Conservation (phyloP, 2,113 vertebrate genomes). For the Melanerpes aurifrons region DNA sequence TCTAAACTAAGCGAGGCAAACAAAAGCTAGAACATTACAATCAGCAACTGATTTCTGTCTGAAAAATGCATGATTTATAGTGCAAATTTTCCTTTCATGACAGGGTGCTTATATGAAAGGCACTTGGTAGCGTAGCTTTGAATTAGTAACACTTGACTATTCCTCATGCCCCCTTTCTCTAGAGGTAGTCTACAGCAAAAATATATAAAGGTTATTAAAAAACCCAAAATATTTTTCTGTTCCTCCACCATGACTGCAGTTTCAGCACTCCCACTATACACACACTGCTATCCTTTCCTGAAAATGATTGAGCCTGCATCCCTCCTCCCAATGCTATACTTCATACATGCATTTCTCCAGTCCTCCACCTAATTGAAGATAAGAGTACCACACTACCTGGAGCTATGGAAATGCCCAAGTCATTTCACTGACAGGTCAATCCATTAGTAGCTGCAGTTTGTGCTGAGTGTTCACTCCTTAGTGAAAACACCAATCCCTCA, state of each 20-base stretch:
- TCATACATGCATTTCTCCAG: neutral
- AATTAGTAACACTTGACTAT: neutral
- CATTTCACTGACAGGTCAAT: neutral
- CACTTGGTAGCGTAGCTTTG: neutral
- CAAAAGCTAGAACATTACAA: neutral
- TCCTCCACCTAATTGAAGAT: neutral
- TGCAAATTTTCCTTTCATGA: neutral
- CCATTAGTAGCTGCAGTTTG: neutral
- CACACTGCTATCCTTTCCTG: neutral
- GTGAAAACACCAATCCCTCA: neutral
- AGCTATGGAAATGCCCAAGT: neutral
- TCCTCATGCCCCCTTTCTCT: neutral
- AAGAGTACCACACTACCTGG: neutral
- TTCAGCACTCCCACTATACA: neutral
- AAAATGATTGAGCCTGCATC: neutral
- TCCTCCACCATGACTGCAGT: neutral
- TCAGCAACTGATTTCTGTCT: neutral
- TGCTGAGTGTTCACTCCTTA: neutral
- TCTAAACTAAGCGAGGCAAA: neutral
- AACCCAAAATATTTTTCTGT: neutral
- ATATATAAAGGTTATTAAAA: neutral
- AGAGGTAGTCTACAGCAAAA: neutral
- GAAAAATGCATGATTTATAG: neutral
- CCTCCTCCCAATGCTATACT: neutral
- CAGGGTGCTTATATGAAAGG: neutral